Conservation (phyloP, 2,113 vertebrate genomes). For the Chaetops frenatus region DNA sequence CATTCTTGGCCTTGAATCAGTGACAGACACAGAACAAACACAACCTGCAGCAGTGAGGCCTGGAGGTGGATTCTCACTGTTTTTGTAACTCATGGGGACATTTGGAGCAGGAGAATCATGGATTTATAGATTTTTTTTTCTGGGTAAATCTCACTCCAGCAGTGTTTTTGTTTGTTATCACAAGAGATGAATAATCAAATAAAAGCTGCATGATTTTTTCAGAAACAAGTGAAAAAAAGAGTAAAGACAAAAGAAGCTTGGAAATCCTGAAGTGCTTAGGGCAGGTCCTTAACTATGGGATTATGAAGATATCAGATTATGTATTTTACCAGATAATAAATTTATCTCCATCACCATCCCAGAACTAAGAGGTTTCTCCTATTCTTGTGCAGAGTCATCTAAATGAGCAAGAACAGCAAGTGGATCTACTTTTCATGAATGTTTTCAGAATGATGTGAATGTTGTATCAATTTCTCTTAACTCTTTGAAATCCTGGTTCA, state of each 20-base stretch:
- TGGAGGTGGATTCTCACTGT: background rate
- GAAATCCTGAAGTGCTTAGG: background rate
- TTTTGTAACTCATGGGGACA: background rate
- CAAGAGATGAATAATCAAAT: background rate
- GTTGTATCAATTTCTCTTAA: background rate
- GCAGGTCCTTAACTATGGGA: background rate
- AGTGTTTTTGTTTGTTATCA: background rate
- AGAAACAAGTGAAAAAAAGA: background rate
- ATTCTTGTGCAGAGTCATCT: background rate
- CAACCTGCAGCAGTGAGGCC: background rate
- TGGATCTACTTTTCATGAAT: background rate
- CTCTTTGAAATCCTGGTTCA: background rate
- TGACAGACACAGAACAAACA: background rate
- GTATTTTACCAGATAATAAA: background rate
- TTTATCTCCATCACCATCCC: background rate
- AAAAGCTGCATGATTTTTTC: background rate
- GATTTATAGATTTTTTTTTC: background rate
- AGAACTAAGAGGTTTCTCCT: background rate
- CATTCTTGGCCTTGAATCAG: background rate
- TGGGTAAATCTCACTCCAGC: background rate
- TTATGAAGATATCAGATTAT: background rate
- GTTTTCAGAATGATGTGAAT: background rate
- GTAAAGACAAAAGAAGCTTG: background rate
- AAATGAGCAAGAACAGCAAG: background rate
- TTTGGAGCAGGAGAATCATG: background rate